A percentile compares a stretch with the other conserved stretches of the same genome.
Conservation (phyloP, 2,888 invertebrate genomes). For the Caradrina kadenii region DNA sequence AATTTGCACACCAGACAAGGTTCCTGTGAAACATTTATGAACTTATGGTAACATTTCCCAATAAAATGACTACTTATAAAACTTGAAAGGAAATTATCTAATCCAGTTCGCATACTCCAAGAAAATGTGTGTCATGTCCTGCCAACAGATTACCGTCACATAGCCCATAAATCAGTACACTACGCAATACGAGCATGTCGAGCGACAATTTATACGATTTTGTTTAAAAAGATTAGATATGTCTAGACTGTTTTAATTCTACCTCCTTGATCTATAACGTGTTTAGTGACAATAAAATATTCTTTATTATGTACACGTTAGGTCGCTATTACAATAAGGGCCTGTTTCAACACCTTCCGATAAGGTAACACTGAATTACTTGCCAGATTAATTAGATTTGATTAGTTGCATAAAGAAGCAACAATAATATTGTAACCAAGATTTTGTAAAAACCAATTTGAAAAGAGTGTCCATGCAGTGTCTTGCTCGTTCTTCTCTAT, state of each 20-base stretch:
- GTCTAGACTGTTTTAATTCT: constrained; percentile 38
- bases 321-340: no score
- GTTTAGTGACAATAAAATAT: background rate
- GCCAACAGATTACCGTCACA: constrained; percentile 13
- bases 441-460: no score
- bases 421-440: no score
- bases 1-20: no score
- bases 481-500: no score
- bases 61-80: constrained; percentile 3
- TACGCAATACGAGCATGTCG: constrained; percentile 38
- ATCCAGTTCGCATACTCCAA: constrained; percentile 20
- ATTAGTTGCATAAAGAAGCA: no score
- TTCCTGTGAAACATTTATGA: no score
- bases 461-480: no score
- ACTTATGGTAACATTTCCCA: background rate
- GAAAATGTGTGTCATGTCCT: constrained; percentile 43
- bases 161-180: constrained; percentile 33
- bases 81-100: constrained; percentile 20
- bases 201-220: constrained; percentile 16
- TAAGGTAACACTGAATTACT: no score
- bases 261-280: background rate
- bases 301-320: background rate
- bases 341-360: no score
- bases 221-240: constrained; percentile 15
- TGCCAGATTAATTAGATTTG: no score